phyloP scores from a whole-genome alignment of 2,113 vertebrate genomes.

The Grantiella picta region DNA sequence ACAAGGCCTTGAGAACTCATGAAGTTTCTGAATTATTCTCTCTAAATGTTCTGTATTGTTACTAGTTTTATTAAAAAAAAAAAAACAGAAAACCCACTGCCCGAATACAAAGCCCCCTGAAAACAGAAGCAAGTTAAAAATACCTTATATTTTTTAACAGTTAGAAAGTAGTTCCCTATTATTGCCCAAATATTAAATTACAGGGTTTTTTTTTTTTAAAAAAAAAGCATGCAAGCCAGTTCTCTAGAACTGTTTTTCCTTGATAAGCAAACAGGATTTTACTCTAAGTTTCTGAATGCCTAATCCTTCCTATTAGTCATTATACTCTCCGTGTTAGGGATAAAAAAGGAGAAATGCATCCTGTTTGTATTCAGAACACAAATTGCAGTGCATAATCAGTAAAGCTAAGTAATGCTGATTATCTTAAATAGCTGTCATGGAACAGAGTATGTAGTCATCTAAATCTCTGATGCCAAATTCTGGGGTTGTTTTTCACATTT shows the following conservation, averaged over 20 bases:
- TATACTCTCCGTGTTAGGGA: neutral
- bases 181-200: conserved; percentile 21
- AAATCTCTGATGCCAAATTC: neutral
- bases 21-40: neutral
- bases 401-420: neutral
- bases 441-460: neutral
- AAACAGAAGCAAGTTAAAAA: neutral
- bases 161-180: neutral
- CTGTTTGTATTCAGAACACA: neutral
- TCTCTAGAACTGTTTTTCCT: neutral
- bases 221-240: neutral
- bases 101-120: neutral
- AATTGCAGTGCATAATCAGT: neutral
- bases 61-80: neutral
- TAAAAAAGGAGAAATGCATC: neutral
- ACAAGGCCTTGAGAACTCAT: neutral
- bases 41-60: neutral
- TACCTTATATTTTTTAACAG: neutral
- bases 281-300: conserved; percentile 13
- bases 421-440: neutral
- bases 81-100: neutral
- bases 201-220: neutral
- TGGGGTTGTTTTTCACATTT: neutral
- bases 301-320: neutral
- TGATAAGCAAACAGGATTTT: conserved; percentile 43